phyloP scores from a whole-genome alignment of 2,888 invertebrate species.

The Nysson spinosus region DNA sequence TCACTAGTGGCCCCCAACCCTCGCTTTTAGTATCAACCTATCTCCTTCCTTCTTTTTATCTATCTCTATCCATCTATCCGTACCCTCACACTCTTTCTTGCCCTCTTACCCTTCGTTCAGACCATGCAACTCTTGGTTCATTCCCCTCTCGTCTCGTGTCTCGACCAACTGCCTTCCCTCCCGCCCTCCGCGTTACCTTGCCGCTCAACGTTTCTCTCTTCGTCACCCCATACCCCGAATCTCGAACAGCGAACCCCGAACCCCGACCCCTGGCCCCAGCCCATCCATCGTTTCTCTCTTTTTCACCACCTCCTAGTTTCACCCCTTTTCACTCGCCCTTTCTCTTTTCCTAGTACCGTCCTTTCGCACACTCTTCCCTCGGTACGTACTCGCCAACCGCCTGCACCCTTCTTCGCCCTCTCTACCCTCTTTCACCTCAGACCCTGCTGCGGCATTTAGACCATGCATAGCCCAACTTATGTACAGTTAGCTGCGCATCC shows the following conservation, averaged over 20 bases:
- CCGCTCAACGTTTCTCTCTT: conserved; percentile 35
- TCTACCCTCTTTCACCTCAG: conserved; percentile 45
- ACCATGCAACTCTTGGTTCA: conserved; percentile 44
- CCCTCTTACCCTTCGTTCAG: conserved; percentile 23
- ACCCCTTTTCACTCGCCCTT: conserved; percentile 22
- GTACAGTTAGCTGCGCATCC: conserved; percentile 72
- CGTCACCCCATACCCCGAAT: conserved; percentile 43
- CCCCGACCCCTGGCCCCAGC: conserved; percentile 38
- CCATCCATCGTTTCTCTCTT: conserved; percentile 6
- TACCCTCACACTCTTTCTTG: conserved; percentile 44
- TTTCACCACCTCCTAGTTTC: conserved; percentile 22
- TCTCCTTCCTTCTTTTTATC: too few relatives aligned
- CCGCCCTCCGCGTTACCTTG: conserved; percentile 35
- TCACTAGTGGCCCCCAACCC: conserved; percentile 58
- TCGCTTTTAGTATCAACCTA: too few relatives aligned
- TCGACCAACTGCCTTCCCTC: conserved; percentile 44
- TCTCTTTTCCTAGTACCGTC: conserved; percentile 23
- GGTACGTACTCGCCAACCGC: conserved; percentile 22
- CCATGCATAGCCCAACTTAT: conserved; percentile 73
- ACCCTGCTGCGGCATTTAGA: conserved; percentile 67
- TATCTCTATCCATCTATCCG: conserved; percentile 50
- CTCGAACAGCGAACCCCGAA: conserved; percentile 47
- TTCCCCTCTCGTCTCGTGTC: conserved; percentile 43
- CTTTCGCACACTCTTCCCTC: conserved; percentile 34
- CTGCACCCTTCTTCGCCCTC: conserved; percentile 40